Percentiles rank a stretch among this genome's conserved stretches.
Evolutionary conservation across 2,888 invertebrate species (phyloP).

Genomic region (Ephialtes manifestator): DNA sequence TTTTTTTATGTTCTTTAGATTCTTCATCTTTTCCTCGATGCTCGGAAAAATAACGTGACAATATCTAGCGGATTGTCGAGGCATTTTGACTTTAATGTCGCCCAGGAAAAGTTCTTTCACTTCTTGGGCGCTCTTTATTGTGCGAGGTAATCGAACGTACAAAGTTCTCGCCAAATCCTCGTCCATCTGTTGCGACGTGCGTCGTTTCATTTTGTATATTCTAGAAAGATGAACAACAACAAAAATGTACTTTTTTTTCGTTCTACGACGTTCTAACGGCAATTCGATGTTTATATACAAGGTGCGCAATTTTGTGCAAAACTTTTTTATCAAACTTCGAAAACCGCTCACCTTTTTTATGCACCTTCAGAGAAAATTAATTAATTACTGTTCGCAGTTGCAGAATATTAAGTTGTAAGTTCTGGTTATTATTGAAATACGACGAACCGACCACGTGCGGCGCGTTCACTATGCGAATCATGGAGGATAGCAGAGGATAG

Average conservation of each 20-base stretch:
- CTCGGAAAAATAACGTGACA: conserved; percentile 79
- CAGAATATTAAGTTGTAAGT: too few species aligned
- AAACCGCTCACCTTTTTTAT: too few species aligned
- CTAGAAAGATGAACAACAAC: not conserved
- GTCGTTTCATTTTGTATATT: conserved; percentile 3
- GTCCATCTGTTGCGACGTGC: conserved; percentile 41
- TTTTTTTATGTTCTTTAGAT: conserved; percentile 72
- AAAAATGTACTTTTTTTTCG: too few species aligned
- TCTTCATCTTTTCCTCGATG: conserved; percentile 76
- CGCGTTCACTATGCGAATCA: not conserved
- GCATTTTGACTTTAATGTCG: conserved; percentile 76
- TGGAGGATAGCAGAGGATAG: too few species aligned
- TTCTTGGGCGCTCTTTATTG: conserved; percentile 75
- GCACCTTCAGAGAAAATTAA: too few species aligned
- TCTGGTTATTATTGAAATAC: conserved; percentile 9
- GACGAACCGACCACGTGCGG: not conserved
- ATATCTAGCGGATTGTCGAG: conserved; percentile 77
- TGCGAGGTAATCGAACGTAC: conserved; percentile 78
- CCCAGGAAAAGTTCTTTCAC: conserved; percentile 77
- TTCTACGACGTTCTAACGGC: too few species aligned
- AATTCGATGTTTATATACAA: too few species aligned
- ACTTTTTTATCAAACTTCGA: too few species aligned
- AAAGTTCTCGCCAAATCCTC: conserved; percentile 74
- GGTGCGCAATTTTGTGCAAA: too few species aligned
- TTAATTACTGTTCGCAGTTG: too few species aligned